Evolutionary conservation across 2,888 invertebrate species (phyloP).

Genomic region (Brachypterus glaber): DNA sequence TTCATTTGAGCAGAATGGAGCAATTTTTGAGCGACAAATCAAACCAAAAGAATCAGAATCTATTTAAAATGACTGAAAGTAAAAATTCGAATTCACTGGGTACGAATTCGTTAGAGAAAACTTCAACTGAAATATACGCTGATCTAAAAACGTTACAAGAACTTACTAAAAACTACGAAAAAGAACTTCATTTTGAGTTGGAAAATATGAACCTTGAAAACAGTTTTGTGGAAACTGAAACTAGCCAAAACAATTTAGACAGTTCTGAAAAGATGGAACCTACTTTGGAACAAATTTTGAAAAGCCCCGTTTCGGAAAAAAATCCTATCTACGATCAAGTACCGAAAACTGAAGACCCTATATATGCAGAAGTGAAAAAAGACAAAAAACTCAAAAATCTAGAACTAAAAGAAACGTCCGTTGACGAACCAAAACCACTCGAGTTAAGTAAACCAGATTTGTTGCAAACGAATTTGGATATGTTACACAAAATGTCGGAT

Average conservation of each 20-base stretch:
- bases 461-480: slow-evolving; percentile 1
- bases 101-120: slow-evolving; percentile 32
- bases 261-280: slow-evolving; percentile 26
- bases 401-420: too few species aligned
- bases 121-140: slow-evolving; percentile 36
- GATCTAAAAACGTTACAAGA: slow-evolving; percentile 36
- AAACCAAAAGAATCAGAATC: slow-evolving; percentile 37
- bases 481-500: slow-evolving; percentile 3
- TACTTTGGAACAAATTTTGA: slow-evolving; percentile 27
- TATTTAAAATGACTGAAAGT: slow-evolving; percentile 33
- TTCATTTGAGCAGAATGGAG: slow-evolving; percentile 58
- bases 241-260: slow-evolving; percentile 30
- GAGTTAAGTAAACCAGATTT: too few species aligned
- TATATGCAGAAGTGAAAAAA: slow-evolving; percentile 36
- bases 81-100: slow-evolving; percentile 16
- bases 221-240: slow-evolving; percentile 34
- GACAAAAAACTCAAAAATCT: slow-evolving; percentile 21
- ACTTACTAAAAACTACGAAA: slow-evolving; percentile 30
- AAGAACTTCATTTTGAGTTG: slow-evolving; percentile 26
- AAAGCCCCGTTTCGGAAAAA: slow-evolving; percentile 29
- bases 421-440: neutral
- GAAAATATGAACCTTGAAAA: slow-evolving; percentile 30
- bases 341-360: slow-evolving; percentile 14
- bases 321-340: too few species aligned
- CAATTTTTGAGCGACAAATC: slow-evolving; percentile 47